Percentiles rank a stretch among this genome's conserved stretches.
Evolutionary conservation across 2,113 vertebrate species (phyloP).

Genomic region (Propithecus coquereli): DNA sequence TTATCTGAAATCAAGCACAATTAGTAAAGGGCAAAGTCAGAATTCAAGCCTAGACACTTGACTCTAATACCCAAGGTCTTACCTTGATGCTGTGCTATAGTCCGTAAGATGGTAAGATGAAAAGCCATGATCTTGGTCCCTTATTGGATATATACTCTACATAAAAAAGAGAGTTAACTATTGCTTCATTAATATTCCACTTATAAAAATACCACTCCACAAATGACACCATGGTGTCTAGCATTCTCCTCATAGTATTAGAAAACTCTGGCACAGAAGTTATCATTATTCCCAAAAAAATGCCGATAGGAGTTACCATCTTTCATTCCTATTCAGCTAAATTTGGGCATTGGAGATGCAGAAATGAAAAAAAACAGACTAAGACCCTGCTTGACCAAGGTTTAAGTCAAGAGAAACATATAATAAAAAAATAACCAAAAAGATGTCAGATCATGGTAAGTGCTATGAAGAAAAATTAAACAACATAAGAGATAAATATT

Average conservation of each 20-base stretch:
- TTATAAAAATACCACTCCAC: slow-evolving; percentile 24
- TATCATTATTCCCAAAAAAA: neutral
- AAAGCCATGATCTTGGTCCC: neutral
- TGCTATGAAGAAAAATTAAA: neutral
- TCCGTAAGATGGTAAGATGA: neutral
- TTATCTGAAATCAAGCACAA: neutral
- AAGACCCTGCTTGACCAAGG: neutral
- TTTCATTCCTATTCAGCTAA: neutral
- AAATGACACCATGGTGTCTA: neutral
- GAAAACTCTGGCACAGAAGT: slow-evolving; percentile 16
- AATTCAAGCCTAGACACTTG: neutral
- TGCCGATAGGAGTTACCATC: neutral
- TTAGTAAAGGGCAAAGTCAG: neutral
- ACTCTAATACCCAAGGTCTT: neutral
- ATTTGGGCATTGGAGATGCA: neutral
- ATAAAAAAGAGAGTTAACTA: neutral
- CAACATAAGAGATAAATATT: neutral
- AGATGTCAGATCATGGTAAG: neutral
- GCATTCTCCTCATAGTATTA: neutral
- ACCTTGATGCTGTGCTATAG: neutral
- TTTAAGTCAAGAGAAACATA: neutral
- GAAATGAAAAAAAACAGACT: neutral
- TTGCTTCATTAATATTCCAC: neutral
- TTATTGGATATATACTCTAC: neutral
- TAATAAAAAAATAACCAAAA: neutral